Evolutionary conservation across 2,888 invertebrate species (phyloP), one percentile per base, ranked within the genome.

Genomic region (Digitonthophagus gazella): DNA sequence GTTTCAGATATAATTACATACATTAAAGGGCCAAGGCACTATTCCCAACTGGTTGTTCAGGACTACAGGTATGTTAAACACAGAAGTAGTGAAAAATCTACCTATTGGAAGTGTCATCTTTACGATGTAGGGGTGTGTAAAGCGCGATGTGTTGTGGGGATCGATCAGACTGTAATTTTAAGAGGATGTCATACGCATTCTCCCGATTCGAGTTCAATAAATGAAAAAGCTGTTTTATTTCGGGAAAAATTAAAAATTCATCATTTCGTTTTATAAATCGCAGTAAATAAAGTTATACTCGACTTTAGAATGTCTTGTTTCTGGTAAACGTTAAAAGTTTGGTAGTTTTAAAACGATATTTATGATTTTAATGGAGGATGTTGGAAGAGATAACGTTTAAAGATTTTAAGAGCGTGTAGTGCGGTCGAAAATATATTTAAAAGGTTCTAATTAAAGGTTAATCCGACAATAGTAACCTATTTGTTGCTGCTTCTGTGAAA

Each of bases 61-160:
- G 74, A 79, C 64, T 79, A 78, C 70, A 77, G 79, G 71, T 82
- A 80, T 71, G 75, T 81, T 28, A 82, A 82, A 71, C 82, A 82
- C 66, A 74, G 80, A 70, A 80, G 81, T 72, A 76, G 76, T 1
- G 75, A 77, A 65, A 75, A 72, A n/a, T 77, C 78, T 4, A 80
- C 80, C 0, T 82, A 82, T 70, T 82, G 82, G 81, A 82, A 82
- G 72, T 82, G 82, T 69, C 76, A 77, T 56, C 68, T 76, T 22
- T 82, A 82, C 69, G 81, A 82, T 67, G 74, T 74, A 15, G 80
- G 80, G 3, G 65, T 70, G 11, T 82, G 82, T 69, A 79, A 79
- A 69, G 80, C 81, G 4, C 75, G 82, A 71, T 79, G 79, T 66
- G 73, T 75, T 8, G 75, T 78, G 22, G 74, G 76, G 4, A 44